A percentile compares a stretch with the other conserved stretches of the same genome.
Conservation (phyloP, 2,888 invertebrate genomes). For the Leistus spinibarbis region DNA sequence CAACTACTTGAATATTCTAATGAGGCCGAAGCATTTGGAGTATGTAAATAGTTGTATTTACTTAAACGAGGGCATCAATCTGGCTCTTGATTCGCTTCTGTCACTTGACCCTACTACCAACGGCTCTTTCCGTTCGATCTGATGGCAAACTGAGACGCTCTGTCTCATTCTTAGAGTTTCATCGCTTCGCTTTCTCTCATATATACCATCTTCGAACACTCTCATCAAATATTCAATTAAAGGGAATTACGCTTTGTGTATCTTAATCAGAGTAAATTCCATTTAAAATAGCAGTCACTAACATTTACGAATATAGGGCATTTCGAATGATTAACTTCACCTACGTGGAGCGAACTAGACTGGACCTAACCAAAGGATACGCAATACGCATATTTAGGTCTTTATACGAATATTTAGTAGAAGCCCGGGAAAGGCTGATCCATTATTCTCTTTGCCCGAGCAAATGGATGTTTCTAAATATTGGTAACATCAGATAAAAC, state of each 20-base stretch:
- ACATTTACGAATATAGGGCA: neutral
- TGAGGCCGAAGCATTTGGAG: conserved; percentile 17
- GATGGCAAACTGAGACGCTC: neutral
- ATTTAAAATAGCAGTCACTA: conserved; percentile 23
- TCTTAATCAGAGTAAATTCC: conserved; percentile 23
- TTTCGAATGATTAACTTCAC: neutral
- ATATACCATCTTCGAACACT: neutral
- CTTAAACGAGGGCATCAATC: conserved; percentile 33
- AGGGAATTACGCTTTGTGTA: conserved; percentile 33
- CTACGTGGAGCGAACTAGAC: neutral
- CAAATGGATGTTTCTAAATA: too few species aligned
- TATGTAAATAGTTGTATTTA: conserved; percentile 35
- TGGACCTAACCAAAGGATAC: neutral
- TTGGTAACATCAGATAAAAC: too few species aligned
- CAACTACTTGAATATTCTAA: conserved; percentile 8
- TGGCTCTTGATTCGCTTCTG: conserved; percentile 33
- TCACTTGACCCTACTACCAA: conserved; percentile 25
- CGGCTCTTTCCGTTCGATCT: neutral
- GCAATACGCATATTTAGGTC: too few species aligned
- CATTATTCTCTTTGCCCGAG: too few species aligned
- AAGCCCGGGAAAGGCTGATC: too few species aligned
- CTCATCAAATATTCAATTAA: conserved; percentile 37
- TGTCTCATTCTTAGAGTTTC: neutral
- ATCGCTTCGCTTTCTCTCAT: conserved; percentile 6
- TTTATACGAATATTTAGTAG: too few species aligned